Evolutionary conservation across 2,888 invertebrate genomes (phyloP).

Genomic region (Willowsia nigromaculata): DNA sequence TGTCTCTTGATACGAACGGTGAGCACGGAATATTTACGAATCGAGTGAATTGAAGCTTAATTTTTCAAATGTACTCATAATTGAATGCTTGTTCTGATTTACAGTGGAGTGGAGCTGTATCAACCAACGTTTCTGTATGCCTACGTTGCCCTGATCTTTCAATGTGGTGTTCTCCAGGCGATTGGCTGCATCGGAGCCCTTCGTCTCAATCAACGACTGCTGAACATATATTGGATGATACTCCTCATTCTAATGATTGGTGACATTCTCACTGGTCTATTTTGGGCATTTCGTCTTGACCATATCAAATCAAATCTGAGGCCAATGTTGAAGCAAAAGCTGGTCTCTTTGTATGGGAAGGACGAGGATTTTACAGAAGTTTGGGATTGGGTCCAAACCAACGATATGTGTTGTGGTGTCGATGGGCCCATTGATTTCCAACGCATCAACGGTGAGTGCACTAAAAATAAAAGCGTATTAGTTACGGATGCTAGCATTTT

Average conservation of each 20-base stretch:
- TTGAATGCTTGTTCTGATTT: conserved; percentile 2
- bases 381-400: conserved; percentile 79
- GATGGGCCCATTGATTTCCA: conserved; percentile 83
- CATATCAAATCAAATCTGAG: conserved; percentile 87
- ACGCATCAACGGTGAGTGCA: conserved; percentile 71
- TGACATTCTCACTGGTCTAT: conserved; percentile 90
- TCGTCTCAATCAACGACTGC: conserved; percentile 88
- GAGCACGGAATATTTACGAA: too few species aligned
- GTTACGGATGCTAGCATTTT: neutral
- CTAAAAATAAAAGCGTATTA: neutral
- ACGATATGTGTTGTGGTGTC: conserved; percentile 87
- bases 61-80: neutral
- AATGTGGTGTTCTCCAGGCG: conserved; percentile 85
- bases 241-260: conserved; percentile 89
- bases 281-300: conserved; percentile 91
- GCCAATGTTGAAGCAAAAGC: conserved; percentile 84
- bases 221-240: conserved; percentile 91
- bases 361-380: conserved; percentile 85
- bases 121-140: conserved; percentile 92
- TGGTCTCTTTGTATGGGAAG: conserved; percentile 87
- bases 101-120: conserved; percentile 82
- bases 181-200: conserved; percentile 88
- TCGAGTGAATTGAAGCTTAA: too few species aligned
- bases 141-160: conserved; percentile 89
- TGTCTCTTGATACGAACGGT: too few species aligned